A percentile compares a stretch with the other conserved stretches of the same genome.
Conservation (phyloP, 2,888 invertebrate genomes). For the Pseudococcus viburni region DNA sequence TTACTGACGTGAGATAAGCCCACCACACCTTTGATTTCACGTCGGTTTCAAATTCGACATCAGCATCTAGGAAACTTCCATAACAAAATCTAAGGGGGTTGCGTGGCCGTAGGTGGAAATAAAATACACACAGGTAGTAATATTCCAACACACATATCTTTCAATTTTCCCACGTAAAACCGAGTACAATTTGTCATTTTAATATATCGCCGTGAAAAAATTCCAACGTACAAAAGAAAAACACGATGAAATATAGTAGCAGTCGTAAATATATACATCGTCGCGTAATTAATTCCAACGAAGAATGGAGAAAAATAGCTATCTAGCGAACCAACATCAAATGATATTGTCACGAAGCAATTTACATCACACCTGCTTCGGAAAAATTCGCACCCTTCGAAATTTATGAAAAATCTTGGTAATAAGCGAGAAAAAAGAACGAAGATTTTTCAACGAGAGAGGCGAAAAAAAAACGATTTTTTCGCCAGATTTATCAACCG, state of each 20-base stretch:
- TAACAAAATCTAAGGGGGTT: too few species aligned
- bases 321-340: not conserved
- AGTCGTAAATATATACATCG: not conserved
- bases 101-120: too few species aligned
- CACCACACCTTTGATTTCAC: too few species aligned
- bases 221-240: not conserved
- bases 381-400: not conserved
- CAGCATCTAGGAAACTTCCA: too few species aligned
- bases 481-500: slow-evolving; percentile 7
- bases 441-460: slow-evolving; percentile 1
- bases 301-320: not conserved
- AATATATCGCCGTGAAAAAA: not conserved
- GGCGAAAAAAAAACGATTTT: not conserved
- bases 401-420: slow-evolving; percentile 4
- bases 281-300: not conserved
- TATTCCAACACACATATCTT: too few species aligned
- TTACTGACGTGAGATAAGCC: too few species aligned
- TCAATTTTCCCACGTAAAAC: too few species aligned
- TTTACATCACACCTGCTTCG: slow-evolving; percentile 27
- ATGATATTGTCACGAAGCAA: not conserved
- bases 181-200: too few species aligned
- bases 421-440: not conserved
- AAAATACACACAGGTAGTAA: too few species aligned
- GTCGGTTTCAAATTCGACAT: too few species aligned
- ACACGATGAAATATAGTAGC: too few species aligned